These are phyloP conservation scores for Polyploca ridens DNA, from an alignment of 2,888 invertebrate species.

Conservation along the genomic window DNA sequence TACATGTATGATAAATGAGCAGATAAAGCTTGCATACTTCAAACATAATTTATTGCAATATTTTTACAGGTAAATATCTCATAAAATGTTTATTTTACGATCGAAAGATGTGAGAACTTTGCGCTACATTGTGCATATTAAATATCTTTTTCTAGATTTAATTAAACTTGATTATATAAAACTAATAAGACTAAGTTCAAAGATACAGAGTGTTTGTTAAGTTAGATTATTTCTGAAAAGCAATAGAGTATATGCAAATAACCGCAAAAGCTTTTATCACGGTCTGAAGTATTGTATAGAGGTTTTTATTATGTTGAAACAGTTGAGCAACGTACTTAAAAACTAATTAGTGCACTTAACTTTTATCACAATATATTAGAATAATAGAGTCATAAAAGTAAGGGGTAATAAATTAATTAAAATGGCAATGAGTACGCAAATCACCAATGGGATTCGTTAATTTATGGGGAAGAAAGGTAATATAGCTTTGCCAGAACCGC, in stretches of 20 bases:
- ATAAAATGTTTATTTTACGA: too few relatives aligned
- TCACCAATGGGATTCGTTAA: too few relatives aligned
- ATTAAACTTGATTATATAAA: background rate
- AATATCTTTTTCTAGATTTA: background rate
- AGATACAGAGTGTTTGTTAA: background rate
- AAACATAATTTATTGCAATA: too few relatives aligned
- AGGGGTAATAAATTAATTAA: background rate
- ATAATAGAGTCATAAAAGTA: background rate
- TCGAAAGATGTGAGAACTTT: background rate
- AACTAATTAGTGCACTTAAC: background rate
- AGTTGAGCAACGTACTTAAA: background rate
- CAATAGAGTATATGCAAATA: background rate
- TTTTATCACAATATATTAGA: background rate
- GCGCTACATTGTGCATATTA: background rate
- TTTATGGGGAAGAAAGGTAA: too few relatives aligned
- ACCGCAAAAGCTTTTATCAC: constrained; percentile 6
- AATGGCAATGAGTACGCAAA: background rate
- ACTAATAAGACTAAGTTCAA: background rate
- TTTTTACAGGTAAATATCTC: too few relatives aligned
- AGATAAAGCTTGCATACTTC: too few relatives aligned
- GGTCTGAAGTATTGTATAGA: background rate
- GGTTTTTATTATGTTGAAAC: background rate
- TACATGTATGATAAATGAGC: too few relatives aligned
- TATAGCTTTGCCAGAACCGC: too few relatives aligned
- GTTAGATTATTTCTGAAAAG: constrained; percentile 1